Conservation (phyloP, 64 coral and sea anemone genomes). For the Montipora cactus region DNA sequence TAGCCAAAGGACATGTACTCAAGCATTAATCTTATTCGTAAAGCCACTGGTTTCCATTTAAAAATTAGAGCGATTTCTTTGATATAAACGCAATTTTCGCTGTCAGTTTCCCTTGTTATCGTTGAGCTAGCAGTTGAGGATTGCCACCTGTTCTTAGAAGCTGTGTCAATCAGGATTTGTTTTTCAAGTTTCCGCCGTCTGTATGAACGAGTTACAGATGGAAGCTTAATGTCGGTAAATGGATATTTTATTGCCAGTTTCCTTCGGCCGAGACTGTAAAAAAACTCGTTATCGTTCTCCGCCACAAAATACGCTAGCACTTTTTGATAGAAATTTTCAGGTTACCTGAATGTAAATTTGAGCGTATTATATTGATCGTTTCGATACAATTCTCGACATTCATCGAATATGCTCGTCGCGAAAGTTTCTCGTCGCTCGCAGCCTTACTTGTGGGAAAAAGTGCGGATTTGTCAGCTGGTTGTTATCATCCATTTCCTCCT, state of each 20-base stretch:
- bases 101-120: background rate
- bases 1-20: background rate
- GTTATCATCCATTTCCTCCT: background rate
- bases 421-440: background rate
- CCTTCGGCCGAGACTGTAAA: background rate
- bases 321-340: background rate
- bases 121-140: background rate
- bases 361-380: background rate
- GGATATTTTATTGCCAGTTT: constrained; percentile 47
- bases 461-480: background rate
- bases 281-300: background rate
- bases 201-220: constrained; percentile 18
- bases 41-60: constrained; percentile 10
- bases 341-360: background rate
- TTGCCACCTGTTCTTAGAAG: constrained; percentile 35
- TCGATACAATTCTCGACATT: background rate
- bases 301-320: background rate
- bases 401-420: background rate
- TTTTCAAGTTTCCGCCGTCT: constrained; percentile 13
- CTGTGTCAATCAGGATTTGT: constrained; percentile 46
- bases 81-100: background rate
- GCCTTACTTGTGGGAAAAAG: constrained; percentile 4
- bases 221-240: constrained; percentile 25
- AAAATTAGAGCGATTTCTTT: constrained; percentile 20
- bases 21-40: background rate